Evolutionary conservation across 2,113 vertebrate species (phyloP).

Genomic region (Oplegnathus fasciatus): DNA sequence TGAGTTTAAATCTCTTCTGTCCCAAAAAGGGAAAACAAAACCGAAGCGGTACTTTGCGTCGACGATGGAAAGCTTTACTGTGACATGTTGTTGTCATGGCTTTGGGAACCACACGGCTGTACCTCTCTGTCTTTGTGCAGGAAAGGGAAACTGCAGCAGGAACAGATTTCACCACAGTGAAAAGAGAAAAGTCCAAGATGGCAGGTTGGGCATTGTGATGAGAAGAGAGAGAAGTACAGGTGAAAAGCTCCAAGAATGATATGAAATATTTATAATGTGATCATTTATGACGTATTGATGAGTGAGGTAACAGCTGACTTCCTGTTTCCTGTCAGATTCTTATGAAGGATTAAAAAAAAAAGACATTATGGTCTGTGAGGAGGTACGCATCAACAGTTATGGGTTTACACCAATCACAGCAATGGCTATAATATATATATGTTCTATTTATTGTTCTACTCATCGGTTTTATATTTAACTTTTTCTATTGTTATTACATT

Average conservation of each 20-base stretch:
- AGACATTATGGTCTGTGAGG: slow-evolving; percentile 35
- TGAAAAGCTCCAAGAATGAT: slow-evolving; percentile 52
- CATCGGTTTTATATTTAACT: slow-evolving; percentile 81
- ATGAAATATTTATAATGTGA: slow-evolving; percentile 69
- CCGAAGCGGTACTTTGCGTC: slow-evolving; percentile 80
- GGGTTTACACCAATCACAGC: slow-evolving; percentile 75
- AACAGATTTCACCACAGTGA: slow-evolving; percentile 63
- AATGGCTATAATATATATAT: slow-evolving; percentile 72
- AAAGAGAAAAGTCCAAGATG: slow-evolving; percentile 68
- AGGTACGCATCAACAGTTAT: slow-evolving; percentile 65
- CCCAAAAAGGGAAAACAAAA: slow-evolving; percentile 55
- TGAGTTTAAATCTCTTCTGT: slow-evolving; percentile 46
- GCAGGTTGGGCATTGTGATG: slow-evolving; percentile 70
- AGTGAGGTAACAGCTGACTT: slow-evolving; percentile 42
- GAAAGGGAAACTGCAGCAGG: slow-evolving; percentile 54
- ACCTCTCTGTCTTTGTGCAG: slow-evolving; percentile 66
- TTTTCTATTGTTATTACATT: slow-evolving; percentile 83
- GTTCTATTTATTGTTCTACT: slow-evolving; percentile 81
- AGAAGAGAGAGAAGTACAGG: slow-evolving; percentile 28
- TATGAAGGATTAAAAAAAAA: slow-evolving; percentile 28
- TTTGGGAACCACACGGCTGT: slow-evolving; percentile 66
- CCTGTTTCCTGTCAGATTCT: slow-evolving; percentile 58
- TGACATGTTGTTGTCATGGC: slow-evolving; percentile 80
- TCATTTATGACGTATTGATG: slow-evolving; percentile 44
- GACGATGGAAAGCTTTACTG: slow-evolving; percentile 80